phyloP scores from a whole-genome alignment of 1,140 invertebrate species.

The Stenopsyche tienmushanensis region DNA sequence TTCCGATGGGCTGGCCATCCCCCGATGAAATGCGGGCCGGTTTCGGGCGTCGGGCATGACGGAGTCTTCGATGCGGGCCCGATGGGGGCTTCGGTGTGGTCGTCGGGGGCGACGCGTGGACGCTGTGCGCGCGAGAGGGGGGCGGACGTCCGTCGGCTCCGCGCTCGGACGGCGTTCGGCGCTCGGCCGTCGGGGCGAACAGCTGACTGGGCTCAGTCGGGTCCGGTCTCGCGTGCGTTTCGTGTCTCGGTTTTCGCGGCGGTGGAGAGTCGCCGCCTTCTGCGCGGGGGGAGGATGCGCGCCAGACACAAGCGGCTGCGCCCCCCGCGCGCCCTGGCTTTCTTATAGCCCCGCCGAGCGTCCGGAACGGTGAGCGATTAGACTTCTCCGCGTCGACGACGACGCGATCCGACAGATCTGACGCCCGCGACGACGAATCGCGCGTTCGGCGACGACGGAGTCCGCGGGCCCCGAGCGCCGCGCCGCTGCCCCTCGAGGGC shows the following conservation, averaged over 20 bases:
- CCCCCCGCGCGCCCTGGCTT: background rate
- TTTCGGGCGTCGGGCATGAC: background rate
- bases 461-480: too few species aligned
- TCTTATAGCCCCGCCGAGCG: conserved; percentile 9
- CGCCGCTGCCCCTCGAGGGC: background rate
- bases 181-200: background rate
- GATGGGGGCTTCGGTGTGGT: background rate
- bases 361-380: too few species aligned
- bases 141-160: too few species aligned
- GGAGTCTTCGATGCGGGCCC: background rate
- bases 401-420: too few species aligned
- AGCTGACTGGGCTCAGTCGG: conserved; percentile 17
- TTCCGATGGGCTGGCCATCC: too few species aligned
- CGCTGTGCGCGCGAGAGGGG: background rate
- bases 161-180: too few species aligned
- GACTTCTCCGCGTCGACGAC: too few species aligned
- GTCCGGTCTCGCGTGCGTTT: too few species aligned
- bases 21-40: background rate
- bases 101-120: background rate
- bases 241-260: too few species aligned
- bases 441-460: too few species aligned
- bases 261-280: conserved; percentile 1
- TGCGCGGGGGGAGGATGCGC: conserved; percentile 6
- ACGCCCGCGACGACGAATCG: too few species aligned
- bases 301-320: conserved; percentile 18